These are phyloP conservation scores for Drosophila subsilvestris DNA, from an alignment of 2,888 invertebrate genomes.

Conservation along the genomic window DNA sequence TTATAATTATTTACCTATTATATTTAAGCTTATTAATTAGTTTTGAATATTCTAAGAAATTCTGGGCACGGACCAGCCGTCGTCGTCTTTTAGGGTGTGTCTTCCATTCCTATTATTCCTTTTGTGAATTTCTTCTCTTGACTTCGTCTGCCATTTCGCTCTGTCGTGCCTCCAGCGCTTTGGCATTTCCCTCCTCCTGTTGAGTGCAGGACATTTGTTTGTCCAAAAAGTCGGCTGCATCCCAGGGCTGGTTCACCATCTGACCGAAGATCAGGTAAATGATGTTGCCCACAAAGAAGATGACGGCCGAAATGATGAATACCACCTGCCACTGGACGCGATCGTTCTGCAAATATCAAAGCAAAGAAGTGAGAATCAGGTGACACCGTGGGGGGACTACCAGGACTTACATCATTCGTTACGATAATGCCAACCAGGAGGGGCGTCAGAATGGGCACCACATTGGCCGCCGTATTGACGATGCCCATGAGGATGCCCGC, in stretches of 20 bases:
- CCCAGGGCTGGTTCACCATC: constrained; percentile 86
- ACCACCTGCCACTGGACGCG: constrained; percentile 85
- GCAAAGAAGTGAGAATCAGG: neutral
- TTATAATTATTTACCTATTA: too few species aligned
- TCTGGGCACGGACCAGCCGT: constrained; percentile 31
- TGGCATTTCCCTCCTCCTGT: constrained; percentile 46
- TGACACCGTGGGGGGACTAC: too few species aligned
- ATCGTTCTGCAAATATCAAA: constrained; percentile 67
- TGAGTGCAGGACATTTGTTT: neutral
- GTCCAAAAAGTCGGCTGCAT: constrained; percentile 77
- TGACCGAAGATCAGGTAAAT: constrained; percentile 85
- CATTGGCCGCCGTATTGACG: constrained; percentile 87
- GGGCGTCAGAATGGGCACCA: constrained; percentile 87
- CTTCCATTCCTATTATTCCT: too few species aligned
- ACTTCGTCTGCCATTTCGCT: neutral
- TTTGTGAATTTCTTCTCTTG: neutral
- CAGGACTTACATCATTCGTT: constrained; percentile 85
- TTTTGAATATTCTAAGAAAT: constrained; percentile 6
- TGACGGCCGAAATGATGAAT: constrained; percentile 85
- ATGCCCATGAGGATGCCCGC: constrained; percentile 89
- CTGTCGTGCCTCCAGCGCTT: constrained; percentile 28
- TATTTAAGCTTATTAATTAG: neutral
- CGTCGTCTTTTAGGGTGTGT: constrained; percentile 10
- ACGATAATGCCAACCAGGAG: constrained; percentile 86
- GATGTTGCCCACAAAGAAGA: constrained; percentile 85